phyloP scores from a whole-genome alignment of 2,888 invertebrate species.

The Hydrotaea diabolus region DNA sequence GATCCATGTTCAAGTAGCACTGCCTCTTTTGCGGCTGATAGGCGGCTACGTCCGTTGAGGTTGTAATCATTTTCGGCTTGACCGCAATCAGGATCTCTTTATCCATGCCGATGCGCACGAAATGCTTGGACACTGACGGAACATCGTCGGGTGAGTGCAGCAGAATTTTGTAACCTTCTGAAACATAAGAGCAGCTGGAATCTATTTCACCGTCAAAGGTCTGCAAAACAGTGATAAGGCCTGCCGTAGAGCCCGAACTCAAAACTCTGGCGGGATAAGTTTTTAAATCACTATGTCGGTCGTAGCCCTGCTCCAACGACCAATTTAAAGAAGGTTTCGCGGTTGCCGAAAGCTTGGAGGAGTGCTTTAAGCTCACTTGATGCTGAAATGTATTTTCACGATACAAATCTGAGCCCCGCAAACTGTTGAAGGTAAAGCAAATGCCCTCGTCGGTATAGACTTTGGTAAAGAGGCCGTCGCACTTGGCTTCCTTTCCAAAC shows the following conservation, averaged over 20 bases:
- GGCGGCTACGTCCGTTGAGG: slow-evolving; percentile 83
- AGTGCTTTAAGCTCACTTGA: slow-evolving; percentile 51
- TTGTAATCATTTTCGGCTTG: slow-evolving; percentile 88
- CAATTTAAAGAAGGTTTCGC: slow-evolving; percentile 81
- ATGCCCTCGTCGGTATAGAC: slow-evolving; percentile 86
- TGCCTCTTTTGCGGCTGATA: slow-evolving; percentile 84
- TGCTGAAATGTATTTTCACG: slow-evolving; percentile 80
- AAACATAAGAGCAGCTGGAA: slow-evolving; percentile 86
- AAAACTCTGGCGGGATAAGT: slow-evolving; percentile 86
- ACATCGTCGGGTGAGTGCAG: slow-evolving; percentile 87
- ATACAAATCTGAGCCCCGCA: slow-evolving; percentile 84
- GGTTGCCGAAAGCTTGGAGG: slow-evolving; percentile 74
- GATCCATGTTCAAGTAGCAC: slow-evolving; percentile 86
- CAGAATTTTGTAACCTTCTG: slow-evolving; percentile 88
- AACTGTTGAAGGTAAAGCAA: slow-evolving; percentile 86
- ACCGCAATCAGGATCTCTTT: slow-evolving; percentile 86
- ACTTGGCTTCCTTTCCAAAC: slow-evolving; percentile 82
- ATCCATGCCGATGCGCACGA: slow-evolving; percentile 85
- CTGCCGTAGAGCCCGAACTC: slow-evolving; percentile 85
- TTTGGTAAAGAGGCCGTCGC: slow-evolving; percentile 83
- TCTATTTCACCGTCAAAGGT: slow-evolving; percentile 85
- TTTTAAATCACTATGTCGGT: slow-evolving; percentile 81
- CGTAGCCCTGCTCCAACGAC: slow-evolving; percentile 85
- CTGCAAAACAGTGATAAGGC: slow-evolving; percentile 84
- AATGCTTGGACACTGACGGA: slow-evolving; percentile 85